Evolutionary conservation across 2,888 invertebrate species (phyloP).

Genomic region (Leptura quadrifasciata): DNA sequence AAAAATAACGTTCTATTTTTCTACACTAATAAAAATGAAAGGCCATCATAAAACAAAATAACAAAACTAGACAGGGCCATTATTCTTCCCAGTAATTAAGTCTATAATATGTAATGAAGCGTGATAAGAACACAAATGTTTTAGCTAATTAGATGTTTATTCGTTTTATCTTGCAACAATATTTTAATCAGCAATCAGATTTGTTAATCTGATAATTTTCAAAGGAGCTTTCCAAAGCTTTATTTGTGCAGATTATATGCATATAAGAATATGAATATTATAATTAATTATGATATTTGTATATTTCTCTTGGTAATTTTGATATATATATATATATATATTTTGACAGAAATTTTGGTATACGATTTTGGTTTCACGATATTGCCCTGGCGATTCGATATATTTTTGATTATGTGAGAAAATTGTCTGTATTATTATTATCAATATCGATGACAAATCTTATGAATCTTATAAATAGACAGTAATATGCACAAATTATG

Average conservation of each 20-base stretch:
- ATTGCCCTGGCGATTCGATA: too few species aligned
- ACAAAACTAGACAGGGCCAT: neutral
- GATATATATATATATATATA: neutral
- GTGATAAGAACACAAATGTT: neutral
- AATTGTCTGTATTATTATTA: too few species aligned
- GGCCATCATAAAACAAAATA: neutral
- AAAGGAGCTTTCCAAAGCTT: neutral
- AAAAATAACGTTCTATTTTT: neutral
- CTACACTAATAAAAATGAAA: conserved; percentile 3
- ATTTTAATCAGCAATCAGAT: neutral
- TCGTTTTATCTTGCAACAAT: neutral
- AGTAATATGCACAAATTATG: too few species aligned
- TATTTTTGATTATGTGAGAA: too few species aligned
- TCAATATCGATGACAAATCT: too few species aligned
- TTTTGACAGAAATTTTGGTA: too few species aligned
- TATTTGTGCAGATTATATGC: neutral
- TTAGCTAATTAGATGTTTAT: conserved; percentile 4
- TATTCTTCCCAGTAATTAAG: neutral
- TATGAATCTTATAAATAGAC: too few species aligned
- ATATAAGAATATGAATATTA: neutral
- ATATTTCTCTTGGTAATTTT: too few species aligned
- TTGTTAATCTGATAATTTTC: neutral
- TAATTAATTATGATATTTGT: neutral
- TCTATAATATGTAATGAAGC: neutral
- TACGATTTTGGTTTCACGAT: too few species aligned